Conservation (phyloP, 2,888 invertebrate species). For the Diarsia brunnea region DNA sequence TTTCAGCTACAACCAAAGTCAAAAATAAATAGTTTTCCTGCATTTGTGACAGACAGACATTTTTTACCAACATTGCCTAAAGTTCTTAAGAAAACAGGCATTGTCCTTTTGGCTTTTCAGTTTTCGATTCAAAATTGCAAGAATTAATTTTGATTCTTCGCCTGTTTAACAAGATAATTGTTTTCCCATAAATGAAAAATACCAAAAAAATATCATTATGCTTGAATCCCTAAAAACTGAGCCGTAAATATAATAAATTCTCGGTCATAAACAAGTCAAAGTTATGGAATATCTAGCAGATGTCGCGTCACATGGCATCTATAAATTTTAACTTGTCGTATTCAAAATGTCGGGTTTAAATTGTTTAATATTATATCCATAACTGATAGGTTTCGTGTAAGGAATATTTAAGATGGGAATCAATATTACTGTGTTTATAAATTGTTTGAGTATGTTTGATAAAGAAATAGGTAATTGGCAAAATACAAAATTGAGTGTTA, state of each 20-base stretch:
- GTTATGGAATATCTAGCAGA: slow-evolving; percentile 75
- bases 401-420: slow-evolving; percentile 33
- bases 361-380: slow-evolving; percentile 70
- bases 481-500: background rate
- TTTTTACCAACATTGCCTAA: background rate
- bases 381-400: slow-evolving; percentile 61
- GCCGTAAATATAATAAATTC: slow-evolving; percentile 67
- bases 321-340: slow-evolving; percentile 71
- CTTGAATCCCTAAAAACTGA: slow-evolving; percentile 66
- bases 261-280: slow-evolving; percentile 74
- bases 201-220: slow-evolving; percentile 48
- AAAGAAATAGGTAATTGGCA: background rate
- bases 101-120: background rate
- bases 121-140: background rate
- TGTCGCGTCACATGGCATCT: slow-evolving; percentile 77
- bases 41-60: background rate
- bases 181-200: background rate
- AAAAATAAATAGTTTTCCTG: background rate
- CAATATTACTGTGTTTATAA: slow-evolving; percentile 11
- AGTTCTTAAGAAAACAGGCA: background rate
- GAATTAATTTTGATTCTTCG: background rate
- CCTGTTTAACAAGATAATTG: background rate
- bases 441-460: background rate
- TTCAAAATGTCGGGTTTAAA: slow-evolving; percentile 71
- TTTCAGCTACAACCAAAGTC: background rate